These are phyloP conservation scores for Trissolcus japonicus DNA, from an alignment of 2,888 invertebrate genomes.

Conservation along the genomic window DNA sequence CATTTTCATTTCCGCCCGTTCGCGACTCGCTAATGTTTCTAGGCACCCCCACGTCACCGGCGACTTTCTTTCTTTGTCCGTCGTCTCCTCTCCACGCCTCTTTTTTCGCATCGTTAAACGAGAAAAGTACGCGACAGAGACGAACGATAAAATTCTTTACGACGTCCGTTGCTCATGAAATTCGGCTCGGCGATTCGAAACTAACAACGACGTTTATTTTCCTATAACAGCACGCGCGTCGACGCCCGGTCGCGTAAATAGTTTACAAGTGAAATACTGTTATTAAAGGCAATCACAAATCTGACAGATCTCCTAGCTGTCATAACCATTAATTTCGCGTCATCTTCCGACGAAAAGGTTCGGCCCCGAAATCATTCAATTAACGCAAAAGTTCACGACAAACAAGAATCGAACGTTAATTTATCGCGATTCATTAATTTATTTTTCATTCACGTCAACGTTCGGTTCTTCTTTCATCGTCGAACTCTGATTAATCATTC, in stretches of 20 bases:
- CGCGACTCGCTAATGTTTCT: slow-evolving; percentile 47
- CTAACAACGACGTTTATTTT: slow-evolving; percentile 56
- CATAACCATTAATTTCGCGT: slow-evolving; percentile 12
- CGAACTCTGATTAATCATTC: neutral
- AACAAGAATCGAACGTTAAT: slow-evolving; percentile 28
- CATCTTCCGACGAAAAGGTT: slow-evolving; percentile 17
- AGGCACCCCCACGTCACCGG: slow-evolving; percentile 28
- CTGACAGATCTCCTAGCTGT: slow-evolving; percentile 22
- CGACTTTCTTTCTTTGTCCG: slow-evolving; percentile 31
- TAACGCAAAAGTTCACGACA: slow-evolving; percentile 7
- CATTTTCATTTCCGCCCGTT: slow-evolving; percentile 52
- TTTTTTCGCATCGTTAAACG: slow-evolving; percentile 58
- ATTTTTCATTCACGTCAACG: slow-evolving; percentile 16
- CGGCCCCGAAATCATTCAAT: slow-evolving; percentile 5
- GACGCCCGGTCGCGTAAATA: slow-evolving; percentile 43
- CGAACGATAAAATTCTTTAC: slow-evolving; percentile 57
- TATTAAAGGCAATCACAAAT: slow-evolving; percentile 27
- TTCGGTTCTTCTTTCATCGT: slow-evolving; percentile 26
- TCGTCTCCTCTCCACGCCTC: slow-evolving; percentile 41
- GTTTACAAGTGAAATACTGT: slow-evolving; percentile 43
- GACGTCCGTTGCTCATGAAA: slow-evolving; percentile 56
- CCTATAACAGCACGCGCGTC: slow-evolving; percentile 49
- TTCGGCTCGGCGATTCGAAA: slow-evolving; percentile 47
- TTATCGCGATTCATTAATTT: slow-evolving; percentile 45
- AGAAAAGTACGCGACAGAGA: slow-evolving; percentile 56